Conservation (phyloP, 1,140 invertebrate species). For the Harpegnathos saltator region DNA sequence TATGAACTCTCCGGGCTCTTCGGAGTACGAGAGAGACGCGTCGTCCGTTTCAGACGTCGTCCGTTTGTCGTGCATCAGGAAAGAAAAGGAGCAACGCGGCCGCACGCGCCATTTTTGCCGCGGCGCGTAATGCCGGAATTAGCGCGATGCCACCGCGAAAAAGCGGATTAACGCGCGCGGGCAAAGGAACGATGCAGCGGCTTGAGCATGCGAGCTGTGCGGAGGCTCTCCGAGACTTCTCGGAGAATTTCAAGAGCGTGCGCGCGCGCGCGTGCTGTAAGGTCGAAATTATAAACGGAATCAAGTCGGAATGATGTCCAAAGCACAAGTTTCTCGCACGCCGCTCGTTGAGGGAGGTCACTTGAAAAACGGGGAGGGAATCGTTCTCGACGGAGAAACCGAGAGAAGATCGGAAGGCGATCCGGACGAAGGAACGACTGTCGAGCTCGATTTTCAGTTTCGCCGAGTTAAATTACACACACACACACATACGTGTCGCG, state of each 20-base stretch:
- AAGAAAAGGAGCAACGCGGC: constrained; percentile 17
- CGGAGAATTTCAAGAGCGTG: not conserved
- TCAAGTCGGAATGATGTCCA: not conserved
- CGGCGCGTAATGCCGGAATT: constrained; percentile 48
- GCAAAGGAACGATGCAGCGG: not conserved
- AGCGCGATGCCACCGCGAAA: constrained; percentile 41
- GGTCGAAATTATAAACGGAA: not conserved
- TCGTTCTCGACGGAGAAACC: no score
- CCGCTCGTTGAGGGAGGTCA: not conserved
- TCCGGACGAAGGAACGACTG: no score
- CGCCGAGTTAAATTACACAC: no score
- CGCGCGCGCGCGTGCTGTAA: not conserved
- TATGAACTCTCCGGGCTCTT: not conserved
- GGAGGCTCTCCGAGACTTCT: not conserved
- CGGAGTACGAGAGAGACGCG: not conserved
- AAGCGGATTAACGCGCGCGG: constrained; percentile 12
- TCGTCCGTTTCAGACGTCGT: not conserved
- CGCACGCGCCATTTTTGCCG: constrained; percentile 38
- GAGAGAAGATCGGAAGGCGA: no score
- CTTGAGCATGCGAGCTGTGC: not conserved
- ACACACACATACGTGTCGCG: no score
- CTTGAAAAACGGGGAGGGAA: no score
- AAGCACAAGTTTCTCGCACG: no score
- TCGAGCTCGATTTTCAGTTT: no score
- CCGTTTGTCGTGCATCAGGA: constrained; percentile 11